phyloP scores from a whole-genome alignment of 2,888 invertebrate species.

The Nasonovia ribisnigri region DNA sequence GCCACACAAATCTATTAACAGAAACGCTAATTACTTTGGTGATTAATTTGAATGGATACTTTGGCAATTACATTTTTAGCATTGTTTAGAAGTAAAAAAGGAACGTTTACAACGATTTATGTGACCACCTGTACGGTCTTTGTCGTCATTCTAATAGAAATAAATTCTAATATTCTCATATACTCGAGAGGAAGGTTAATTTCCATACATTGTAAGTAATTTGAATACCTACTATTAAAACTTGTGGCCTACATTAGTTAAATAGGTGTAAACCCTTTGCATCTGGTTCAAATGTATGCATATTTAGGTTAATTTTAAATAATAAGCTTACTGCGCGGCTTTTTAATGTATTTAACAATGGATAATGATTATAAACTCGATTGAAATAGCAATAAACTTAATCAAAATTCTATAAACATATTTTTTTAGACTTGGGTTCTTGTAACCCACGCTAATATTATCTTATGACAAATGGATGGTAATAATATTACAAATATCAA shows the following conservation, averaged over 20 bases:
- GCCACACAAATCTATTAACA: conserved; percentile 40
- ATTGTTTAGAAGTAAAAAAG: conserved; percentile 7
- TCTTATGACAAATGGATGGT: not conserved
- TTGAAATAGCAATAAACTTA: not conserved
- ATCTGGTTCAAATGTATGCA: not conserved
- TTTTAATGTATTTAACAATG: not conserved
- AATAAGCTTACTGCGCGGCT: not conserved
- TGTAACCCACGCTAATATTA: not conserved
- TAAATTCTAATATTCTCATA: not conserved
- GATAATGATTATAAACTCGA: not conserved
- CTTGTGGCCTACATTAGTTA: not conserved
- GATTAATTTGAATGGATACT: conserved; percentile 45
- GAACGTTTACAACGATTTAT: conserved; percentile 50
- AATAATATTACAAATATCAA: not conserved
- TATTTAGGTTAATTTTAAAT: not conserved
- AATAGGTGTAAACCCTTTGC: not conserved
- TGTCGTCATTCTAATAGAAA: not conserved
- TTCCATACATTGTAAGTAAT: not conserved
- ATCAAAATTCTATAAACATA: not conserved
- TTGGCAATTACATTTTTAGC: conserved; percentile 18
- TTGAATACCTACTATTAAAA: not conserved
- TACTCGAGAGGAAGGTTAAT: not conserved
- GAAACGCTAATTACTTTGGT: conserved; percentile 53
- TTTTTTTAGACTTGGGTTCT: not conserved
- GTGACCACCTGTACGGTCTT: conserved; percentile 35